These are phyloP conservation scores for Troilus luridus DNA, from an alignment of 2,888 invertebrate genomes.

Conservation along the genomic window DNA sequence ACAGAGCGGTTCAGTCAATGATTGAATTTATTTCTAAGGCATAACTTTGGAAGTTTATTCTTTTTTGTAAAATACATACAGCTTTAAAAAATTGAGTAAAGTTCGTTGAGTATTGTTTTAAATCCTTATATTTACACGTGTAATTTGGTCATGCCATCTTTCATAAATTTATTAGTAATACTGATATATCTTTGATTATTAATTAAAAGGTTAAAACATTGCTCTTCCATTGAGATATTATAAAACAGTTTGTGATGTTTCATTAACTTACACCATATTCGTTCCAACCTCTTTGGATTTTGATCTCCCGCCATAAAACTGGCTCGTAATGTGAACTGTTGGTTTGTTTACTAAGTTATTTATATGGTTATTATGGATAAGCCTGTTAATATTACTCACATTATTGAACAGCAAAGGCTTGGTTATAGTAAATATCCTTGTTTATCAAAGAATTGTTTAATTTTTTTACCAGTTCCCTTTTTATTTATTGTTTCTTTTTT, in stretches of 20 bases:
- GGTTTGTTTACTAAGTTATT: conserved; percentile 11
- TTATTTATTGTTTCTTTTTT: not conserved
- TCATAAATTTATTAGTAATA: too few relatives aligned
- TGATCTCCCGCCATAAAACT: conserved; percentile 35
- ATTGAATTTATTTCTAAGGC: not conserved
- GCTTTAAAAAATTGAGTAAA: too few relatives aligned
- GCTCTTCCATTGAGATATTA: too few relatives aligned
- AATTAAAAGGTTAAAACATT: not conserved
- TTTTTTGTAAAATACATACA: not conserved
- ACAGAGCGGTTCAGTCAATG: not conserved
- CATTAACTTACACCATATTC: not conserved
- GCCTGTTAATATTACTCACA: conserved; percentile 31
- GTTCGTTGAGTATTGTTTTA: too few relatives aligned
- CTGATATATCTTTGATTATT: not conserved
- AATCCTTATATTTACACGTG: too few relatives aligned
- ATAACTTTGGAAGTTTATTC: not conserved
- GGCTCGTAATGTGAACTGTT: conserved; percentile 36
- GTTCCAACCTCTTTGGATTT: not conserved
- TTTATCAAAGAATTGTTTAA: not conserved
- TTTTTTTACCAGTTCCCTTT: not conserved
- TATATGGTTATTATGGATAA: conserved; percentile 30
- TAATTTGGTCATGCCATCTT: too few relatives aligned
- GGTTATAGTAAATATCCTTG: conserved; percentile 42
- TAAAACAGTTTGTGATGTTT: not conserved
- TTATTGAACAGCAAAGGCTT: conserved; percentile 52